These are phyloP conservation scores for Centropus bengalensis DNA, from an alignment of 2,113 vertebrate genomes.

Conservation along the genomic window DNA sequence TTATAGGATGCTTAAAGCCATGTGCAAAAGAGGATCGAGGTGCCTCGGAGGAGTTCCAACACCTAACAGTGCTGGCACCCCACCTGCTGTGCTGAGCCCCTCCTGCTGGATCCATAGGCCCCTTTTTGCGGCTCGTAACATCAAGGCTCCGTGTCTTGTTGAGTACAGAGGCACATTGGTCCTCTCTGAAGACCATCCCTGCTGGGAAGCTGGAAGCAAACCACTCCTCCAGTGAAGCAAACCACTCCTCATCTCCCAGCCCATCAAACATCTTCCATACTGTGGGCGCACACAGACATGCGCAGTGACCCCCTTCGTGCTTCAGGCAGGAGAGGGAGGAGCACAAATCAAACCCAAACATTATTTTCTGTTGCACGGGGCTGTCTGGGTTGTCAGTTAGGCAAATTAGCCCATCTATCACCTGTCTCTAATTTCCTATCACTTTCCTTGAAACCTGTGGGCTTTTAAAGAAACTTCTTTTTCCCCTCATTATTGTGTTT, in stretches of 20 bases:
- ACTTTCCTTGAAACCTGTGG: background rate
- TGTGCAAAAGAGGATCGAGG: background rate
- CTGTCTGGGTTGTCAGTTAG: slow-evolving; percentile 52
- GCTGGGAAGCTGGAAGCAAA: background rate
- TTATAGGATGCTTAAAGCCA: background rate
- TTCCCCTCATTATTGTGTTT: background rate
- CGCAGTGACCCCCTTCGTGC: background rate
- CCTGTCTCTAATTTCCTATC: background rate
- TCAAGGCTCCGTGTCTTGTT: background rate
- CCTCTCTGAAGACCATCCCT: background rate
- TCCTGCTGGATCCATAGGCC: background rate
- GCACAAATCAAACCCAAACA: slow-evolving; percentile 30
- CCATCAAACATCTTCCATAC: background rate
- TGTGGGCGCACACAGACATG: background rate
- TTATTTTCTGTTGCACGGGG: background rate
- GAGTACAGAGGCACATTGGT: background rate
- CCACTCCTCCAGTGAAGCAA: background rate
- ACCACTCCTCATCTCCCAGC: background rate
- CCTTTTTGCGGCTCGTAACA: background rate
- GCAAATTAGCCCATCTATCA: slow-evolving; percentile 47
- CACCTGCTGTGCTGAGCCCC: too few relatives aligned
- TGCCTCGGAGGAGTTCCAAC: background rate
- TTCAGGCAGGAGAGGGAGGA: rapidly evolving
- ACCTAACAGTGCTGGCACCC: too few relatives aligned
- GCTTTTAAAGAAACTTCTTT: slow-evolving; percentile 43